phyloP scores from a whole-genome alignment of 2,797 vertebrate species.

The Sebastes hubbsi region DNA sequence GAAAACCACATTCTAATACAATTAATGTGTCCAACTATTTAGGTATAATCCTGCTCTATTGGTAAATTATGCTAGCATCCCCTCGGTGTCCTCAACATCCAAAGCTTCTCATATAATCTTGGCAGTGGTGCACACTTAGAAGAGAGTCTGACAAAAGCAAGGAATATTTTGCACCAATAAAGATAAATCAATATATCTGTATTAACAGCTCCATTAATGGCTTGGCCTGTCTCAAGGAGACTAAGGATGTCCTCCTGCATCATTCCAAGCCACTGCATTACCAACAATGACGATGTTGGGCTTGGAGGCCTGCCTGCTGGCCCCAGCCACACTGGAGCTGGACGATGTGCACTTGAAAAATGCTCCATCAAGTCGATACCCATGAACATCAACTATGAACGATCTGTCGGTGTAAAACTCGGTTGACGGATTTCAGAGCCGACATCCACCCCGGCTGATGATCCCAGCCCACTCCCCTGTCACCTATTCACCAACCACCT shows the following conservation, averaged over 20 bases:
- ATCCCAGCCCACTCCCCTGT: slow-evolving; percentile 9
- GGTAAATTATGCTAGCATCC: background rate
- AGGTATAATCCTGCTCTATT: background rate
- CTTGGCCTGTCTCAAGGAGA: slow-evolving; percentile 61
- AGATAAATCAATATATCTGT: slow-evolving; percentile 46
- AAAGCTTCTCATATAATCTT: slow-evolving; percentile 30
- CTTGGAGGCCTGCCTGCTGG: slow-evolving; percentile 51
- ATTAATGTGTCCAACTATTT: background rate
- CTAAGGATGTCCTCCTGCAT: slow-evolving; percentile 23
- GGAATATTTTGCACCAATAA: slow-evolving; percentile 30
- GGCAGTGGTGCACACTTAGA: slow-evolving; percentile 11
- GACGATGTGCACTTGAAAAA: slow-evolving; percentile 21
- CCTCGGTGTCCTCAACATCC: slow-evolving; percentile 9
- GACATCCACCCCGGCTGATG: slow-evolving; percentile 22
- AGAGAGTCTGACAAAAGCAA: slow-evolving; percentile 40
- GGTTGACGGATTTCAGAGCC: slow-evolving; percentile 18
- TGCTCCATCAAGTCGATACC: slow-evolving; percentile 6
- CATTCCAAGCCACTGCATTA: slow-evolving; percentile 35
- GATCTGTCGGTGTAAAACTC: no score
- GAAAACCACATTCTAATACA: background rate
- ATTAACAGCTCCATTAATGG: slow-evolving; percentile 61
- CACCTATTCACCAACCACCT: slow-evolving; percentile 21
- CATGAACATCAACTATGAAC: slow-evolving; percentile 33
- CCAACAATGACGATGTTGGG: slow-evolving; percentile 31
- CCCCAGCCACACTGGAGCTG: background rate